Percentiles rank a stretch among this genome's conserved stretches.
Evolutionary conservation across 1,140 invertebrate genomes (phyloP).

Genomic region (Phortica variegata): DNA sequence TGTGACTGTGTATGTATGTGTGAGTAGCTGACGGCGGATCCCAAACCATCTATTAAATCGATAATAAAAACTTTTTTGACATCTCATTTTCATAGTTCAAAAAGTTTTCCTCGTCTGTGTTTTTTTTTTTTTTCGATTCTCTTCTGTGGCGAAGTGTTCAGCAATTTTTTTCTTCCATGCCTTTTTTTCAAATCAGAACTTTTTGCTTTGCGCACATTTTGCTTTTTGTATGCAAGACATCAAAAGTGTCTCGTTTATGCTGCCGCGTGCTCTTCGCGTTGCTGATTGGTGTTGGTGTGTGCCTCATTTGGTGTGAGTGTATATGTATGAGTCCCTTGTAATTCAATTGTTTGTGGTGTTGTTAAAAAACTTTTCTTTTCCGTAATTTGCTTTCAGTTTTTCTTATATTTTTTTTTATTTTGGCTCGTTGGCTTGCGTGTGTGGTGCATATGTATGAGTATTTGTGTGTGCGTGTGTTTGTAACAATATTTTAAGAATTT

Average conservation of each 20-base stretch:
- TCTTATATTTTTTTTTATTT: too few species aligned
- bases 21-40: too few species aligned
- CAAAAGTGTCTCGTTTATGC: background rate
- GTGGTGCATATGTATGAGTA: conserved; percentile 12
- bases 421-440: too few species aligned
- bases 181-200: conserved; percentile 7
- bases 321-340: background rate
- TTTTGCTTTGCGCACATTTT: background rate
- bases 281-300: too few species aligned
- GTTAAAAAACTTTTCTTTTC: conserved; percentile 14
- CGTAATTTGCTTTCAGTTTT: too few species aligned
- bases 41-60: conserved; percentile 49
- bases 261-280: background rate
- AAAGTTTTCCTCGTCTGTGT: conserved; percentile 33
- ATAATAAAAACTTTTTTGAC: conserved; percentile 55
- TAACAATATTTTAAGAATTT: too few species aligned
- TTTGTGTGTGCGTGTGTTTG: conserved; percentile 5
- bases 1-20: too few species aligned
- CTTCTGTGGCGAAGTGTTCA: too few species aligned
- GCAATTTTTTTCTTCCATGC: conserved; percentile 21
- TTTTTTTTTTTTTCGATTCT: conserved; percentile 23
- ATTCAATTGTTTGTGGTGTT: conserved; percentile 32
- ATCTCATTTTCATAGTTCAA: conserved; percentile 53
- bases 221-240: too few species aligned
- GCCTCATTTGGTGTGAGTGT: background rate